Base-by-base conservation (phyloP, 2,888 invertebrate species). In the Tromatobia lineatoria region DNA sequence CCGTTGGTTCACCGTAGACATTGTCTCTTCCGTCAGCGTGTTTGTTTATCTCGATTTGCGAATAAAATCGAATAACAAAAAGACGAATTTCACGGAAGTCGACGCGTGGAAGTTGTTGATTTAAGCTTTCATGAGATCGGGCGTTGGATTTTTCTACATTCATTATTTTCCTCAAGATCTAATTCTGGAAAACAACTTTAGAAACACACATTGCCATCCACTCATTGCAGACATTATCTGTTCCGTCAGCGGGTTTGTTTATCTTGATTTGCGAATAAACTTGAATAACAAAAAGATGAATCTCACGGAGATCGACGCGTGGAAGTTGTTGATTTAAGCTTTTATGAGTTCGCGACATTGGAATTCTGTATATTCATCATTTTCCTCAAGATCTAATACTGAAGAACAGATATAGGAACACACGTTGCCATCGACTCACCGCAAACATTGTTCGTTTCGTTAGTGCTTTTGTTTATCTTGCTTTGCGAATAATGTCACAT, bases 151-250 rank as follows among this genome's bases (percentile, higher is more conserved):
- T n/a, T n/a, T n/a, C n/a, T 29, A 29, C 29, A 29, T 29, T 2
- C 29, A 38, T 38, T 38, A 38, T 4, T 3, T 8, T 8, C 34
- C 8, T 38, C 34, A 4, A 38, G 34, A 38, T 38, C 34, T 8
- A n/a, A n/a, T n/a, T n/a, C n/a, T n/a, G n/a, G n/a, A n/a, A n/a
- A n/a, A n/a, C n/a, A n/a, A n/a, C n/a, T n/a, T n/a, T n/a, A n/a
- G n/a, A 50, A 77, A 67, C 69, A 29, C 66, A 57, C 54, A 67
- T 52, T 23, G 54, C 42, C 25, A 29, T 34, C 20, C 23, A 7
- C 47, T 57, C 38, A 15, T 4, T 0, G 20, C 20, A 10, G 2
- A 42, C 11, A 38, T 64, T 34, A 10, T 29, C 29, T 29, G 29
- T 38, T 10, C 10, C 11, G 8, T 42, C 0, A n/a, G 18, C 11